phyloP scores from a whole-genome alignment of 2,113 vertebrate species.

The Ranitomeya imitator region DNA sequence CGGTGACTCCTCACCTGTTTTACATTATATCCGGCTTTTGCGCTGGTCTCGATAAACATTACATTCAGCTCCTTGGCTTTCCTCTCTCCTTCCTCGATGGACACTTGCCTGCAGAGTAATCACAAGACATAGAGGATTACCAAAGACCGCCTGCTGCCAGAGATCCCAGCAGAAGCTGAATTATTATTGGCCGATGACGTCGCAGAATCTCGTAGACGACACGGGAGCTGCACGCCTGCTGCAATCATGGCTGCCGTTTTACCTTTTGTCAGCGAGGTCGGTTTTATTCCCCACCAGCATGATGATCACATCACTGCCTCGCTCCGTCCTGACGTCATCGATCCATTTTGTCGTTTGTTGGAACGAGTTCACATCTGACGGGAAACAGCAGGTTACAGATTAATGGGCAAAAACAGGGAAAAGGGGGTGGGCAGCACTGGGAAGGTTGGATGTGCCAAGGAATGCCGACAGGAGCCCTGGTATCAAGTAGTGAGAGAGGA shows the following conservation, averaged over 20 bases:
- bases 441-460: not conserved
- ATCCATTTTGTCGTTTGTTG: slow-evolving; percentile 99
- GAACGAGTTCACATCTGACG: slow-evolving; percentile 96
- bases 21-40: slow-evolving; percentile 98
- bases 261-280: slow-evolving; percentile 98
- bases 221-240: no score
- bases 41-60: slow-evolving; percentile 99
- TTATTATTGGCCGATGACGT: not conserved
- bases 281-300: slow-evolving; percentile 99
- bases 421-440: fast-evolving
- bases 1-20: slow-evolving; percentile 87
- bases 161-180: not conserved
- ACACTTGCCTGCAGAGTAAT: slow-evolving; percentile 86
- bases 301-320: slow-evolving; percentile 98
- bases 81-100: slow-evolving; percentile 97
- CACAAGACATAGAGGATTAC: not conserved
- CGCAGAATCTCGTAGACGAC: not conserved
- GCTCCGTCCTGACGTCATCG: slow-evolving; percentile 95
- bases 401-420: not conserved
- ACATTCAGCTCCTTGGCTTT: slow-evolving; percentile 99
- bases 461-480: not conserved
- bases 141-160: not conserved
- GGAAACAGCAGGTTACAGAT: slow-evolving; percentile 60
- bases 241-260: slow-evolving; percentile 40
- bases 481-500: not conserved